Percentiles rank a stretch among this genome's conserved stretches.
Conservation (phyloP, 2,888 invertebrate species). For the Anagyrus pseudococci region DNA sequence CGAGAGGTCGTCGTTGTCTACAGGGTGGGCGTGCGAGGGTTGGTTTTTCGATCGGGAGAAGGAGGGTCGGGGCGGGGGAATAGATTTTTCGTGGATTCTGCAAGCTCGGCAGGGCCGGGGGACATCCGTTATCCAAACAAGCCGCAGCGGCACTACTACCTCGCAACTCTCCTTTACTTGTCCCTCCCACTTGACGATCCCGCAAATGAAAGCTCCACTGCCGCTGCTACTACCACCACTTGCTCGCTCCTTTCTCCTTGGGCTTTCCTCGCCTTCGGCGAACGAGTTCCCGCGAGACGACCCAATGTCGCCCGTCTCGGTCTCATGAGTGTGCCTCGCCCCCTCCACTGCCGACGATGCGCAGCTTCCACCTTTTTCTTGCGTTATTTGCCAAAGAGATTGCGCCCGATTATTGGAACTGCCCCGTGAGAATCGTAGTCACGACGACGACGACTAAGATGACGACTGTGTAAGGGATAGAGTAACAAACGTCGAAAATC, state of each 20-base stretch:
- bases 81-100: conserved; percentile 33
- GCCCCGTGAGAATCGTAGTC: too few relatives aligned
- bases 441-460: too few relatives aligned
- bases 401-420: too few relatives aligned
- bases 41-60: too few relatives aligned
- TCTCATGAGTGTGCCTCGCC: too few relatives aligned
- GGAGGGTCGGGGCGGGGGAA: conserved; percentile 2
- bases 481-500: too few relatives aligned
- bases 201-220: conserved; percentile 32
- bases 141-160: conserved; percentile 6
- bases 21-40: too few relatives aligned
- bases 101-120: conserved; percentile 22
- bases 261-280: neutral
- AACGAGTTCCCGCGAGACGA: conserved; percentile 1
- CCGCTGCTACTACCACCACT: too few relatives aligned
- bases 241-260: neutral
- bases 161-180: neutral
- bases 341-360: too few relatives aligned
- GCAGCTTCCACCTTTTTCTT: too few relatives aligned
- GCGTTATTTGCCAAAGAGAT: too few relatives aligned
- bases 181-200: neutral
- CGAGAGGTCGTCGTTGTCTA: neutral
- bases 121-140: conserved; percentile 35
- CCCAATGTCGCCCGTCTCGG: neutral
- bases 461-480: too few relatives aligned